These are phyloP conservation scores for Arnoldichthys spilopterus DNA, from an alignment of 2,797 vertebrate species.

Conservation along the genomic window DNA sequence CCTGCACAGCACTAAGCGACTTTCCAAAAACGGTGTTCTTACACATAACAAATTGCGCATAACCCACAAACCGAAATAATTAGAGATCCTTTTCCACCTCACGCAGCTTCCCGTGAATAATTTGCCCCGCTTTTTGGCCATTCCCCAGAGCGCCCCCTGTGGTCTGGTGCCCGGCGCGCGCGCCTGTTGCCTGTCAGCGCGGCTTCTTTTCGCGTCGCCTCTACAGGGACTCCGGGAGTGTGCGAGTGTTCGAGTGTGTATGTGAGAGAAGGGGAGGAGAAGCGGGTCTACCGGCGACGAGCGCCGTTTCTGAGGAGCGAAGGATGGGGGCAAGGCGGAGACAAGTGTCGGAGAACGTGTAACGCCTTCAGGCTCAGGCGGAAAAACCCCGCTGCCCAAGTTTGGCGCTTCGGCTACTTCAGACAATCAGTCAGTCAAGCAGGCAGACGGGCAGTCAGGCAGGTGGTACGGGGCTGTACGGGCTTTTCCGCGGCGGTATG, in stretches of 20 bases:
- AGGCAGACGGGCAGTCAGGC: no score
- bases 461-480: background rate
- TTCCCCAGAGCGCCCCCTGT: slow-evolving; percentile 65
- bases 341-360: background rate
- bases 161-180: slow-evolving; percentile 55
- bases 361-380: background rate
- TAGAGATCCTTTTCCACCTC: no score
- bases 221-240: slow-evolving; percentile 24
- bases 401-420: background rate
- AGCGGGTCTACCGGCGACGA: background rate
- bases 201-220: slow-evolving; percentile 15
- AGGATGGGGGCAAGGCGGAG: slow-evolving; percentile 3
- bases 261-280: background rate
- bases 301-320: background rate
- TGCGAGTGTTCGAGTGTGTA: background rate
- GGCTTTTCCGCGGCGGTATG: slow-evolving; percentile 54
- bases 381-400: background rate
- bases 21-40: no score
- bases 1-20: no score
- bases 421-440: no score
- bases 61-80: no score
- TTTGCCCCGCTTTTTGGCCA: slow-evolving; percentile 39
- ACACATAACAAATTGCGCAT: no score
- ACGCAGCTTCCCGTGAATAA: background rate
- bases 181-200: slow-evolving; percentile 42